A percentile compares a stretch with the other conserved stretches of the same genome.
Conservation (phyloP, 2,113 vertebrate species). For the Fregetta grallaria region DNA sequence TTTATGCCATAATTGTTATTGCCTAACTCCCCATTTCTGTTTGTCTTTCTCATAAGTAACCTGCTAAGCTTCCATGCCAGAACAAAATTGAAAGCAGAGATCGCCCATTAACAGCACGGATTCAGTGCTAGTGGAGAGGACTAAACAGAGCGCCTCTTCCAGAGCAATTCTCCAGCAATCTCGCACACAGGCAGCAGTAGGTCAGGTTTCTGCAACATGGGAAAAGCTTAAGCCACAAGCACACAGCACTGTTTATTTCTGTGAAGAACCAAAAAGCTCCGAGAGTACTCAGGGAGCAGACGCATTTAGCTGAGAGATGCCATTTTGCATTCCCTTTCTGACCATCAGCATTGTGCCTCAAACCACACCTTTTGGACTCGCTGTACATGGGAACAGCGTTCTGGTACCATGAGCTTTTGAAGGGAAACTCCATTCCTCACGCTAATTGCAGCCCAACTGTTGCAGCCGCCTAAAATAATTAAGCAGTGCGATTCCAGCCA, state of each 20-base stretch:
- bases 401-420: neutral
- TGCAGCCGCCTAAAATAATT: slow-evolving; percentile 24
- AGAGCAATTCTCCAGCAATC: neutral
- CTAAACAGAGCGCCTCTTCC: neutral
- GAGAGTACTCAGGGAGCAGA: neutral
- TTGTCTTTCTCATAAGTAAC: neutral
- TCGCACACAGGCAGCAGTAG: neutral
- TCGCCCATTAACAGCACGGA: neutral
- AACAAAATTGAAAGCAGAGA: neutral
- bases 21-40: neutral
- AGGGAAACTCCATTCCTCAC: neutral
- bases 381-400: neutral
- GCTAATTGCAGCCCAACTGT: slow-evolving; percentile 17
- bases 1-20: neutral
- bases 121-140: neutral
- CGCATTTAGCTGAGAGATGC: neutral
- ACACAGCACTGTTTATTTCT: neutral
- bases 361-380: neutral
- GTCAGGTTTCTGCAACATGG: too few relatives aligned
- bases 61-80: neutral
- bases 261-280: neutral
- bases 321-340: neutral
- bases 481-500: neutral
- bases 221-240: neutral
- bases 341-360: neutral